Base-by-base conservation (phyloP, 2,797 vertebrate genomes). In the Mormyrus proboscirostris region DNA sequence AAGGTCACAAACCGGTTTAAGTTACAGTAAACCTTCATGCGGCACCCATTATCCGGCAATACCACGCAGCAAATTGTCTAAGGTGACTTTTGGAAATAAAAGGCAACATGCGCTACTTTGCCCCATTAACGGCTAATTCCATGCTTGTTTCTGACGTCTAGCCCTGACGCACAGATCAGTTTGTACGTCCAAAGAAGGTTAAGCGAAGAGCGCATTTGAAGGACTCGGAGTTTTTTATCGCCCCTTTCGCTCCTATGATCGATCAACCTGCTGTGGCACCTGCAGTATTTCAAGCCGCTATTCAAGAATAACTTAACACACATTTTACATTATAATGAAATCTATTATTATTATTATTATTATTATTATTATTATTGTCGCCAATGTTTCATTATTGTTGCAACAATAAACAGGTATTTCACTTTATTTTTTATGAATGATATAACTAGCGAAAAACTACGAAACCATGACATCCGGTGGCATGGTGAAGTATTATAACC, bases 301-400 rank as follows among this genome's bases (percentile, higher is more conserved):
- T 29, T 14, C 51, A 87, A 3, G 14, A 87, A 4, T 19, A n/a
- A 55, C 51, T 10, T 33, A 41, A 86, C 8, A 53, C 25, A 85
- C 25, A 55, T 33, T 33, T 19, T 22, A 62, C 50, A 47, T 79
- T 50, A 82, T 83, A 25, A 84, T 59, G 16, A n/a, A 38, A 51
- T n/a, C 41, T 84, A 62, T 86, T 53, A 57, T 89, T 89, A 47
- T 59, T 89, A 55, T 55, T 86, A 73, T 76, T 86, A 85, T 62
- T 85, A 84, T 62, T 62, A 86, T 69, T 51, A 62, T 51, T 55
- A 44, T 86, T 82, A 44, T 3, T 50, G 44, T n/a, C 44, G 5
- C 41, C 44, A 50, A 50, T 84, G 62, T 69, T 69, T 69, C 3
- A 84, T 51, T 12, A 50, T 51, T 85, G 47, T 12, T 12, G 5